Evolutionary conservation across 2,888 invertebrate genomes (phyloP).

Genomic region (Drosophila birchii): DNA sequence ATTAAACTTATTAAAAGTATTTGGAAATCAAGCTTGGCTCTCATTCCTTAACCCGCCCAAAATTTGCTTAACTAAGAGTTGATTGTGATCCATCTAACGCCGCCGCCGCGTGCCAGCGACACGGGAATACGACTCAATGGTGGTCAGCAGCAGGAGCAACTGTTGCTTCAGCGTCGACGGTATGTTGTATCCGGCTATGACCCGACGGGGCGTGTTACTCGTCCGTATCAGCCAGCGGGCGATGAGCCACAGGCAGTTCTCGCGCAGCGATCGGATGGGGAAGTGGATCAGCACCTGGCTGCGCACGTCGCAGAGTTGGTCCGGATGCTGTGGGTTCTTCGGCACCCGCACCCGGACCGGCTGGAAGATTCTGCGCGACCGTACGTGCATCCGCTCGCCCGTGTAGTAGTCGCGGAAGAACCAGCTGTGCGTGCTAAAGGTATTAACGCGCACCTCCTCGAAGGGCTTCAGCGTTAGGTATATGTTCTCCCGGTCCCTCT

Average conservation of each 20-base stretch:
- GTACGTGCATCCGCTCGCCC: conserved; percentile 87
- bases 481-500: conserved; percentile 87
- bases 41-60: conserved; percentile 28
- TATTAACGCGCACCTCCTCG: conserved; percentile 86
- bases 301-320: conserved; percentile 63
- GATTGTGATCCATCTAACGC: not conserved
- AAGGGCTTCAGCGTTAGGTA: conserved; percentile 87
- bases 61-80: conserved; percentile 14
- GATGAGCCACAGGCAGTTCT: conserved; percentile 77
- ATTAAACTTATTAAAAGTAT: conserved; percentile 69
- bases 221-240: conserved; percentile 55
- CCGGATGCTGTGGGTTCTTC: conserved; percentile 65
- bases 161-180: conserved; percentile 74
- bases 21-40: conserved; percentile 65
- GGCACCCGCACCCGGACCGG: conserved; percentile 82
- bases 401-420: conserved; percentile 90
- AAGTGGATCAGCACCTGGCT: conserved; percentile 74
- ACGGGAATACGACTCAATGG: conserved; percentile 61
- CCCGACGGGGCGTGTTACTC: conserved; percentile 26
- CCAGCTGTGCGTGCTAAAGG: conserved; percentile 94
- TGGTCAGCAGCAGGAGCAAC: conserved; percentile 53
- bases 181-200: conserved; percentile 52
- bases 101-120: conserved; percentile 41
- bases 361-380: conserved; percentile 85
- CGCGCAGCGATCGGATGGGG: conserved; percentile 79